Percentiles rank a stretch among this genome's conserved stretches.
Evolutionary conservation across 2,113 vertebrate species (phyloP).

Genomic region (Neopipo cinnamomea): DNA sequence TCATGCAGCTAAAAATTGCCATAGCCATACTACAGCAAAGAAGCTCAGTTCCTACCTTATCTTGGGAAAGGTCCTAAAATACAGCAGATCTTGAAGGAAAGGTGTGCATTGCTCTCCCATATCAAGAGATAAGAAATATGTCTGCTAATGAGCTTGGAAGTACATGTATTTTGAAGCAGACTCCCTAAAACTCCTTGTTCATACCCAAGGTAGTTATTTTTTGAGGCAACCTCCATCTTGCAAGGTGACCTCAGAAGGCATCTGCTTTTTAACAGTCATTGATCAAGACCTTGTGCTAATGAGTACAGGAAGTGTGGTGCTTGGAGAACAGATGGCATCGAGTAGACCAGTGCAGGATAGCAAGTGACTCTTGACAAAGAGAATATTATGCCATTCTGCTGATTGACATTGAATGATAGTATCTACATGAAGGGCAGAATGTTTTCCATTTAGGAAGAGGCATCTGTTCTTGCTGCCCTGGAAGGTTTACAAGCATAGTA

Average conservation of each 20-base stretch:
- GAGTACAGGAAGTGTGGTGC: neutral
- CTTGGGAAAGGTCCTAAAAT: neutral
- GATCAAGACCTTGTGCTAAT: neutral
- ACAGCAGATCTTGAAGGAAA: neutral
- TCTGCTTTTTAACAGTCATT: neutral
- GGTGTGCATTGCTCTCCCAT: neutral
- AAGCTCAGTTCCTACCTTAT: neutral
- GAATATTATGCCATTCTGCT: neutral
- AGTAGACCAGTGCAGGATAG: neutral
- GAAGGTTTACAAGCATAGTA: neutral
- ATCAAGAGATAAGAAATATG: neutral
- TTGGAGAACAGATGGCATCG: neutral
- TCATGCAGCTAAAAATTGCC: neutral
- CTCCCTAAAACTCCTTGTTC: neutral
- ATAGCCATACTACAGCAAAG: neutral
- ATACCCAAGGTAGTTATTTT: neutral
- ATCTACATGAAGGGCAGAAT: neutral
- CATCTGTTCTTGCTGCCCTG: neutral
- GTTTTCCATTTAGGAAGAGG: neutral
- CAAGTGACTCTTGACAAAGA: neutral
- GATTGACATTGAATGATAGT: neutral
- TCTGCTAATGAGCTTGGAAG: neutral
- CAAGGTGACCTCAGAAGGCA: neutral
- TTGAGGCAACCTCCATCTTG: neutral
- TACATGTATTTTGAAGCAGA: neutral